Base-by-base conservation (phyloP, 2,888 invertebrate species). In the Acholoe squamosa region DNA sequence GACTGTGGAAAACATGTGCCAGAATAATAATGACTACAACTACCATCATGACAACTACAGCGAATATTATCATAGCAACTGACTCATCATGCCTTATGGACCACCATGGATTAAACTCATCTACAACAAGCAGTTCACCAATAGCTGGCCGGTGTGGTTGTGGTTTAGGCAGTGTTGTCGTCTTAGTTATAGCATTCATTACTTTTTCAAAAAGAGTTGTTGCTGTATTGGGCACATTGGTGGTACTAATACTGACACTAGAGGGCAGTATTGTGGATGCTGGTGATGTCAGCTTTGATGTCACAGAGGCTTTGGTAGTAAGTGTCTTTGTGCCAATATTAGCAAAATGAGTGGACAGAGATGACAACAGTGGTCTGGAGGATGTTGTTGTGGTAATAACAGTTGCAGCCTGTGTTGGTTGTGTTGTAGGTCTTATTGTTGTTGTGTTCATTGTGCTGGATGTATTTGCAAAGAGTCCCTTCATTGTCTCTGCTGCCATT, bases 41-140 rank as follows among this genome's bases (percentile, higher is more conserved):
- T 14, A 71, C 71, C 71, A 71, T 71, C 71, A 71, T 71, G 71
- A 71, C 71, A 7, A 71, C 71, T 25, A 71, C 28, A 28, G 71
- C 71, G 31, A 71, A 71, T n/a, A 71, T 28, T 7, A 71, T 71
- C 71, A 71, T 71, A 25, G 71, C 71, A 16, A 71, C 28, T 28
- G 71, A 71, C 71, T 71, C 71, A 25, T 71, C 71, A 16, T 71
- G 71, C 28, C 71, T 25, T 22, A 71, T 71, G 28, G 71, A 71
- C 71, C 71, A 71, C 71, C 71, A 71, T 14, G 71, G 71, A 28
- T 71, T 71, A 28, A 71, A 71, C 71, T 71, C 71, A 28, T 71
- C 71, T 28, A 71, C 71, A 25, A 71, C 71, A 7, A 71, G 71
- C 28, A 71, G 28, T 28, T 71, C 71, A 5, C 71, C 71, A 25